Base-by-base conservation (phyloP, 2,113 vertebrate genomes). In the Eulacestoma nigropectus region DNA sequence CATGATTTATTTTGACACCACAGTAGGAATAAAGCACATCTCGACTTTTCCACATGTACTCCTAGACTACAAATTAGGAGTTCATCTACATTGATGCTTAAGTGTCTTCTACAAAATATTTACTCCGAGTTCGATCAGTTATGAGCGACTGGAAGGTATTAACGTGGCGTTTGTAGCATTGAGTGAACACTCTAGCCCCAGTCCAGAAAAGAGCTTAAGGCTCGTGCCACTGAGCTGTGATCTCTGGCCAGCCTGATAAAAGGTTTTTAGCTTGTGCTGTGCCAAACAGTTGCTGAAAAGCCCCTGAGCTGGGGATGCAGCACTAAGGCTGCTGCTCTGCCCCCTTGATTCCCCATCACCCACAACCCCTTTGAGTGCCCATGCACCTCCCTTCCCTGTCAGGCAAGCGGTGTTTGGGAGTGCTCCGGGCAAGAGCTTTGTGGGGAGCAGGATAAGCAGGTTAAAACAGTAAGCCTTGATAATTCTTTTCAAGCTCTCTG, bases 141-240 rank as follows among this genome's bases (percentile, higher is more conserved):
- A 6, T 16, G 39, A 74, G 11, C 2, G 15, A 46, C 39, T 22
- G 20, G 30, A 57, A 73, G 35, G 37, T 76, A 53, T 77, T 79
- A 47, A 55, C 3, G 2, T n/a, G 27, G 21, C n/a, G 42, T 73
- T 74, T 79, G 59, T 35, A 88, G 13, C 50, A 37, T 10, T 42
- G 74, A 65, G 10, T 1, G 4, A 80, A 39, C 14, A 19, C 26
- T 65, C 18, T 8, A 82, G 20, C 22, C 27, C 12, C 11, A 32
- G 53, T 11, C 15, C 41, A 69, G 44, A 46, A 90, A 83, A 91
- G 33, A 65, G 22, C n/a, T 60, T 53, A 76, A 44, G 44, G 26
- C 50, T 63, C 0, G 0, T 17, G 35, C 19, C 7, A 10, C 17
- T 59, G 42, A 86, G 19, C 42, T 90, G 22, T 4, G 5, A 32